Base-by-base conservation (phyloP, 2,797 vertebrate genomes). In the Enteromius thamalakanensis region DNA sequence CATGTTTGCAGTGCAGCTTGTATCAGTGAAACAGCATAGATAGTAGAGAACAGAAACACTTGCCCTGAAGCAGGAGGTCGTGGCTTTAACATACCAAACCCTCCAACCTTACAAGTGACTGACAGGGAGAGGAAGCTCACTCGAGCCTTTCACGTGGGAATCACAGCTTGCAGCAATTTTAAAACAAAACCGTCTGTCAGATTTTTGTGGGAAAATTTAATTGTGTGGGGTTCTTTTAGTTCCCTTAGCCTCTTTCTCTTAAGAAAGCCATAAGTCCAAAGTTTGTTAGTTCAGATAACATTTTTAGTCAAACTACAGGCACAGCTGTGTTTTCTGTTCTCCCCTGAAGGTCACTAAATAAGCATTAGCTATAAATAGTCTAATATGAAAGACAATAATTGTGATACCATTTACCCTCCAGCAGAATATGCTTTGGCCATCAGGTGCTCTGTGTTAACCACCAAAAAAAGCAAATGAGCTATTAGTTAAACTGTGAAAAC, bases 111-210 rank as follows among this genome's bases (percentile, higher is more conserved):
- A 91, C 90, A 34, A 84, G 89, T 97, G 96, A 98, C 95, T 98
- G 97, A 96, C 96, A 96, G 94, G 91, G 93, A 93, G 93, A 96
- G 95, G 95, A 96, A 96, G 94, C 91, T 92, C 90, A 90, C 90
- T 93, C 94, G 95, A 96, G 96, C 93, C 70, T 97, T 98, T 98
- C 96, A 97, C 96, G 89, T 97, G 97, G 97, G 97, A 97, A 97
- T 97, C 96, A 94, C 95, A 96, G 96, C 94, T 97, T 97, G 95
- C 92, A 95, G 93, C 93, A 93, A 94, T 93, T 93, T 90, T 90
- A 87, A 94, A 96, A 93, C 93, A 94, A 96, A 95, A 95, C 90
- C 90, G 90, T 88, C 92, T 93, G 91, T 89, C 85, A 92, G 92
- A 94, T 93, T 94, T 95, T 94, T 96, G 94, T 96, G 95, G 95